Percentiles rank a stretch among this genome's conserved stretches.
These are phyloP conservation scores for Philypnodon macrostomus DNA, from an alignment of 2,797 vertebrate species.

Conservation along the genomic window DNA sequence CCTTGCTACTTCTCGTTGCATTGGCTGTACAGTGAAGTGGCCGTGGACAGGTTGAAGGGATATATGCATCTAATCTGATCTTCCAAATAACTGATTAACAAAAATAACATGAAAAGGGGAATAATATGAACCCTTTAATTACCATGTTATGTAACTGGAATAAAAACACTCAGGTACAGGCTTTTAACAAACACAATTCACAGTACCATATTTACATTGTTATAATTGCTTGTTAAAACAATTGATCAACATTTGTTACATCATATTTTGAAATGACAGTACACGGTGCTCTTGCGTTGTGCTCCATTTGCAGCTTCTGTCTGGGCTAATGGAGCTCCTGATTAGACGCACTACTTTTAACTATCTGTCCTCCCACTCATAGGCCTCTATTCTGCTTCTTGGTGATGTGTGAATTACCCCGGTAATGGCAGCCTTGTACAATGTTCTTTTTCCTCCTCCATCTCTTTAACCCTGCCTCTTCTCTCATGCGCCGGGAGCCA, in stretches of 20 bases:
- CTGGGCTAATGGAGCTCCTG: conserved; percentile 64
- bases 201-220: not conserved
- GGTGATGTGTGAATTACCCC: conserved; percentile 66
- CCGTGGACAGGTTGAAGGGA: too few relatives aligned
- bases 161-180: not conserved
- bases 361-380: conserved; percentile 58
- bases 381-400: conserved; percentile 51
- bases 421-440: conserved; percentile 65
- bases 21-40: too few relatives aligned
- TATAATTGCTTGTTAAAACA: not conserved
- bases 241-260: not conserved
- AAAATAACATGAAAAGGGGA: not conserved
- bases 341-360: conserved; percentile 25
- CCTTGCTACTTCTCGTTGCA: too few relatives aligned
- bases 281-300: conserved; percentile 21
- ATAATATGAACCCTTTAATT: not conserved
- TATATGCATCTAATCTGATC: too few relatives aligned
- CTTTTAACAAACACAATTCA: not conserved
- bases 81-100: too few relatives aligned
- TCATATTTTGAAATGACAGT: not conserved
- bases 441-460: conserved; percentile 53
- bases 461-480: conserved; percentile 30
- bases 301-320: conserved; percentile 34
- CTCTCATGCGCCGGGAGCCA: conserved; percentile 32
- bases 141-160: too few relatives aligned